Evolutionary conservation across 2,888 invertebrate genomes (phyloP).

Genomic region (Chrysodeixis includens): DNA sequence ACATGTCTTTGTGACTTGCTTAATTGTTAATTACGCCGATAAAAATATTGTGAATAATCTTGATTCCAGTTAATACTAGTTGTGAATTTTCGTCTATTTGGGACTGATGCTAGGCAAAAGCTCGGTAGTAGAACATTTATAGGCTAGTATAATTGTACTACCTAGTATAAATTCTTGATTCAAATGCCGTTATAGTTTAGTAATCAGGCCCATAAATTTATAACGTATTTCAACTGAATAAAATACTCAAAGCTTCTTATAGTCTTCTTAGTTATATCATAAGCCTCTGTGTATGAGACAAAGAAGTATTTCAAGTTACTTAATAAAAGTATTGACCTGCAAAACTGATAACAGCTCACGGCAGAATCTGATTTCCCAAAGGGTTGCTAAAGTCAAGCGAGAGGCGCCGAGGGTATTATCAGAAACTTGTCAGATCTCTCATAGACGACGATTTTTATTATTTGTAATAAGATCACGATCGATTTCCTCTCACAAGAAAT

Average conservation of each 20-base stretch:
- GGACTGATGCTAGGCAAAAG: too few relatives aligned
- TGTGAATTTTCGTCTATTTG: too few relatives aligned
- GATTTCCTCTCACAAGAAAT: neutral
- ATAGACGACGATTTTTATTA: neutral
- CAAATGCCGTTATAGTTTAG: too few relatives aligned
- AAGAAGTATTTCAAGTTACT: neutral
- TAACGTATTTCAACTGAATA: too few relatives aligned
- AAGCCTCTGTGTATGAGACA: neutral
- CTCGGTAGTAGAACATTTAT: too few relatives aligned
- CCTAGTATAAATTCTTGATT: too few relatives aligned
- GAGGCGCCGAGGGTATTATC: conserved; percentile 4
- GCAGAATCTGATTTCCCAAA: conserved; percentile 6
- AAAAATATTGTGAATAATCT: too few relatives aligned
- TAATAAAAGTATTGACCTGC: conserved; percentile 5
- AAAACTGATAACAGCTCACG: conserved; percentile 3
- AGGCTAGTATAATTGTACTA: too few relatives aligned
- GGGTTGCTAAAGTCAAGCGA: neutral
- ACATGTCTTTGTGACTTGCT: too few relatives aligned
- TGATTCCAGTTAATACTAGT: too few relatives aligned
- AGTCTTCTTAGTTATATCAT: neutral
- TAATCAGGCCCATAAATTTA: too few relatives aligned
- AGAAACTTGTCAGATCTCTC: conserved; percentile 3
- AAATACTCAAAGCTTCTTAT: neutral
- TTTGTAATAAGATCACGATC: neutral
- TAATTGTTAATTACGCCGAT: too few relatives aligned